Evolutionary conservation across 2,113 vertebrate genomes (phyloP).

Genomic region (Megatriorchis doriae): DNA sequence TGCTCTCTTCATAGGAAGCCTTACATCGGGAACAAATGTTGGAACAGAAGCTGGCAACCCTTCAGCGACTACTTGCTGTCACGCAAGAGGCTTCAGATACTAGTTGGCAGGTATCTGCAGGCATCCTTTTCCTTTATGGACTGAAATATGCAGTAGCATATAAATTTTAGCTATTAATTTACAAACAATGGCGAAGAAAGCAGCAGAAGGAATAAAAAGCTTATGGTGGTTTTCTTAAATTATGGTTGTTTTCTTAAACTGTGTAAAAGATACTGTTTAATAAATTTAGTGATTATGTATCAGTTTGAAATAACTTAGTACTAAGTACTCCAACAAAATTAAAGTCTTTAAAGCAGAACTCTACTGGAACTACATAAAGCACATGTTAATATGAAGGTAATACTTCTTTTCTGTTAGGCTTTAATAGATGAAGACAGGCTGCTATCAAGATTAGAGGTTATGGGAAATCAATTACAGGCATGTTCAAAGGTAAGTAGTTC

Average conservation of each 20-base stretch:
- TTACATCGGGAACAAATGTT: conserved; percentile 99
- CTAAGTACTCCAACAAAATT: neutral
- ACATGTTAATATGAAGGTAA: neutral
- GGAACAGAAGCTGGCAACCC: conserved; percentile 98
- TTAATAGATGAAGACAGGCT: conserved; percentile 99
- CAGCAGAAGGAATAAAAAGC: neutral
- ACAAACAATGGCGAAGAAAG: neutral
- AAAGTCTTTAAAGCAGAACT: neutral
- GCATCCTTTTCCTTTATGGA: neutral
- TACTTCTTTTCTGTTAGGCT: conserved; percentile 77
- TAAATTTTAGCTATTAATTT: neutral
- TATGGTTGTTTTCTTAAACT: neutral
- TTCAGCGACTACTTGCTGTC: conserved; percentile 91
- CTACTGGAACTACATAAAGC: neutral
- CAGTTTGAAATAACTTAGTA: neutral
- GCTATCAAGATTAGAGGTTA: conserved; percentile 95
- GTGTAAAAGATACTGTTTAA: neutral
- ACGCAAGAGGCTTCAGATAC: conserved; percentile 98
- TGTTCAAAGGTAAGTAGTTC: conserved; percentile 88
- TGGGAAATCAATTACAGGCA: conserved; percentile 96
- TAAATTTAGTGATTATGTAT: neutral
- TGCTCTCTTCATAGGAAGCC: conserved; percentile 83
- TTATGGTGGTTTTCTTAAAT: neutral
- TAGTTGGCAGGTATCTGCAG: conserved; percentile 92
- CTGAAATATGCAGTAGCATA: neutral